Evolutionary conservation across 2,888 invertebrate genomes (phyloP).

Genomic region (Agonopterix arenella): DNA sequence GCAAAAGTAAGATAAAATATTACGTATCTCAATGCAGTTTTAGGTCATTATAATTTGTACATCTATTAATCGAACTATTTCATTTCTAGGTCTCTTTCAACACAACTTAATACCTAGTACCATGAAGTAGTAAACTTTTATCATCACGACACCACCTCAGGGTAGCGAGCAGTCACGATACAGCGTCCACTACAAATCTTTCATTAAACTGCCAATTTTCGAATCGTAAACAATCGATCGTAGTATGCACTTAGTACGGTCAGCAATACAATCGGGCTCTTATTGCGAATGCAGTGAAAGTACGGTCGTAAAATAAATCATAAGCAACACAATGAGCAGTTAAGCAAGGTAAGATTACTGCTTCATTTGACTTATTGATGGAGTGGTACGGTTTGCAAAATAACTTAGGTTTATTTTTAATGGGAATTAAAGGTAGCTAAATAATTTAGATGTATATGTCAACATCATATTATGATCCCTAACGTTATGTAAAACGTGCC

Average conservation of each 20-base stretch:
- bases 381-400: conserved; percentile 28
- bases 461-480: too few relatives aligned
- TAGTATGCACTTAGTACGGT: conserved; percentile 12
- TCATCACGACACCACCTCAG: conserved; percentile 14
- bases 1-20: too few relatives aligned
- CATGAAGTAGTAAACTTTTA: conserved; percentile 9
- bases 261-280: conserved; percentile 24
- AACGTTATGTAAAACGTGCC: too few relatives aligned
- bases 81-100: neutral
- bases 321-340: conserved; percentile 55
- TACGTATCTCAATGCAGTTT: too few relatives aligned
- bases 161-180: conserved; percentile 12
- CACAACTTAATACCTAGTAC: conserved; percentile 1
- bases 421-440: too few relatives aligned
- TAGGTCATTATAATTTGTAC: too few relatives aligned
- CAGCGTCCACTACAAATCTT: conserved; percentile 21
- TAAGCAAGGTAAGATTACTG: conserved; percentile 47
- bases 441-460: too few relatives aligned
- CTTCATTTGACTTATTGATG: conserved; percentile 56
- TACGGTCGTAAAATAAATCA: conserved; percentile 61
- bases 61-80: too few relatives aligned
- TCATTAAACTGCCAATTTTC: conserved; percentile 26
- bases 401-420: too few relatives aligned
- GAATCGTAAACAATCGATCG: conserved; percentile 34
- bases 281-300: conserved; percentile 47